These are phyloP conservation scores for Cynopterus brachyotis DNA, from an alignment of 2,113 vertebrate genomes.

Conservation along the genomic window DNA sequence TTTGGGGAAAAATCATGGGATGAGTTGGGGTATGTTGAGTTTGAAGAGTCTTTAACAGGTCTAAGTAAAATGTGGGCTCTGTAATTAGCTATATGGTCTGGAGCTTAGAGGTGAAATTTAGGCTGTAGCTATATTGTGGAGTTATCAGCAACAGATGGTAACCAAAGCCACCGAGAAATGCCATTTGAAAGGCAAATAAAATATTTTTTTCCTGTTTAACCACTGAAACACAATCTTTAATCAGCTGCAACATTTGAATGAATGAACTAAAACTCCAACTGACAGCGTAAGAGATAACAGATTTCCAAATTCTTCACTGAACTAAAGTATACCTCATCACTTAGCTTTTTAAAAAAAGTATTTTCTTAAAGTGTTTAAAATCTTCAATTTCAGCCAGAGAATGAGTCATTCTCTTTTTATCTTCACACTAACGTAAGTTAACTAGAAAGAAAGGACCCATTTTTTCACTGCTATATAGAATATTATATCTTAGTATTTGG, in stretches of 20 bases:
- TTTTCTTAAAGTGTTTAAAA: background rate
- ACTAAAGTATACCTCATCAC: background rate
- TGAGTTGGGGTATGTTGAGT: background rate
- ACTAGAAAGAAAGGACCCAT: background rate
- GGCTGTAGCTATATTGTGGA: conserved; percentile 43
- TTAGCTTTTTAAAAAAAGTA: background rate
- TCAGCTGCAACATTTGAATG: conserved; percentile 53
- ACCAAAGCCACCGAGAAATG: conserved; percentile 47
- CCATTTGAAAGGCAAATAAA: conserved; percentile 68
- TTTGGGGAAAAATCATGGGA: background rate
- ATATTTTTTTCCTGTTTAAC: conserved; percentile 44
- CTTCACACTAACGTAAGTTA: background rate
- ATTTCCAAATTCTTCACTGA: conserved; percentile 25
- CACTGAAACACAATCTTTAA: conserved; percentile 45
- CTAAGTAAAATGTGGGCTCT: background rate
- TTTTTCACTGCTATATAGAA: background rate
- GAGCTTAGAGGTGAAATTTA: conserved; percentile 44
- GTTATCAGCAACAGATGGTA: conserved; percentile 65
- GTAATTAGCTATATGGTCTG: background rate
- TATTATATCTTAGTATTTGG: background rate
- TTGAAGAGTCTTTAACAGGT: background rate
- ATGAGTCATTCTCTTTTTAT: background rate
- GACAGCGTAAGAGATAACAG: background rate
- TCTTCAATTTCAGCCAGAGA: background rate
- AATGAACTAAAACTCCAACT: background rate